phyloP scores from a whole-genome alignment of 2,113 vertebrate genomes.

The Hymenochirus boettgeri region DNA sequence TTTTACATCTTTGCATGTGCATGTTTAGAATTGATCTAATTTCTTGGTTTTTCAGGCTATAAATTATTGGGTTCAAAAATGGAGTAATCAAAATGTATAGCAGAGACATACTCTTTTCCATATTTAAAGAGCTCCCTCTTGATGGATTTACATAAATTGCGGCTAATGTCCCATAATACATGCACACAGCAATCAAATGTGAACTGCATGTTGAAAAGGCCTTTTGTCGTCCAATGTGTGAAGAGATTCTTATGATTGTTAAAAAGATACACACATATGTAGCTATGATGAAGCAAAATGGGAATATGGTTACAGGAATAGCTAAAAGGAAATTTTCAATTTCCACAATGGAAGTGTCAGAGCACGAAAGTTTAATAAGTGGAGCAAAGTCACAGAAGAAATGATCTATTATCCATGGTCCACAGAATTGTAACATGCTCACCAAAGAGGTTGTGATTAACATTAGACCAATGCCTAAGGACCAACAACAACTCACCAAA shows the following conservation, averaged over 20 bases:
- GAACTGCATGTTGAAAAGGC: slow-evolving; percentile 18
- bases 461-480: neutral
- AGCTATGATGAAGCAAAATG: slow-evolving; percentile 7
- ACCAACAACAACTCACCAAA: neutral
- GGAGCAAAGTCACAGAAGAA: slow-evolving; percentile 2
- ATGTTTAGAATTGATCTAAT: neutral
- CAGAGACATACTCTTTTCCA: slow-evolving; percentile 7
- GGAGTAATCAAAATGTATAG: neutral
- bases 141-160: slow-evolving; percentile 11
- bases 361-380: slow-evolving; percentile 5
- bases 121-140: neutral
- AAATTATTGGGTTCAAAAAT: slow-evolving; percentile 18
- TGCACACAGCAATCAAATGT: slow-evolving; percentile 3
- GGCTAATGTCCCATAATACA: slow-evolving; percentile 13
- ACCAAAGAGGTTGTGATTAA: neutral
- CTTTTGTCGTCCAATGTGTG: slow-evolving; percentile 2
- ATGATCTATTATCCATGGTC: neutral
- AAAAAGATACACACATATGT: slow-evolving; percentile 15
- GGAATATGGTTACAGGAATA: neutral
- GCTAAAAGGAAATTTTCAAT: neutral
- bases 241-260: slow-evolving; percentile 4
- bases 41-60: slow-evolving; percentile 27
- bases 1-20: neutral
- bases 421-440: neutral
- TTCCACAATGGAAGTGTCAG: neutral